These are phyloP conservation scores for Labeo catla DNA, from an alignment of 2,113 vertebrate species.

Conservation along the genomic window DNA sequence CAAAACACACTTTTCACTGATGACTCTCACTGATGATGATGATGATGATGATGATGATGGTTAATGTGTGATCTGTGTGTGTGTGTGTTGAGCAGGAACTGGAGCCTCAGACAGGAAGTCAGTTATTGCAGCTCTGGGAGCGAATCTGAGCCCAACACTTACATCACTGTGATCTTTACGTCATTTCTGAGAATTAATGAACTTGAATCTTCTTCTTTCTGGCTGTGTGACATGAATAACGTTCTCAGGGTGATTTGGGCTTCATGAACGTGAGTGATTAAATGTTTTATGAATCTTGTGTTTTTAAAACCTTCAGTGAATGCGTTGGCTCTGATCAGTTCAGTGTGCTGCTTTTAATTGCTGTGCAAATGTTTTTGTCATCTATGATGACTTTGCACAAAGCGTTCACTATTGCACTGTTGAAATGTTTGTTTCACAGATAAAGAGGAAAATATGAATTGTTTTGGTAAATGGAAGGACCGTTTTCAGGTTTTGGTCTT, in stretches of 20 bases:
- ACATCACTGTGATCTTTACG: neutral
- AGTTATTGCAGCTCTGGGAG: slow-evolving; percentile 88
- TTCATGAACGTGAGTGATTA: neutral
- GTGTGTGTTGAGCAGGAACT: slow-evolving; percentile 80
- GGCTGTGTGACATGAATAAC: neutral
- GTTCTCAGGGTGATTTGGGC: neutral
- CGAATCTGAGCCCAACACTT: slow-evolving; percentile 46
- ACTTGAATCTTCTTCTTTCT: neutral
- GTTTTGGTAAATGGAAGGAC: neutral
- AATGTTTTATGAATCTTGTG: neutral
- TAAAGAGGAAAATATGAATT: neutral
- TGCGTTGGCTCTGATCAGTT: neutral
- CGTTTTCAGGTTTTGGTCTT: neutral
- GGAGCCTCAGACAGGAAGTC: slow-evolving; percentile 86
- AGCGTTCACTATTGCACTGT: neutral
- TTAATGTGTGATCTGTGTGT: slow-evolving; percentile 36
- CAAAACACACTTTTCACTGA: neutral
- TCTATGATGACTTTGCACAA: slow-evolving; percentile 45
- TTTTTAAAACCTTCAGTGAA: slow-evolving; percentile 19
- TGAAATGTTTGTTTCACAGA: neutral
- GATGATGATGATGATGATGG: too few species aligned
- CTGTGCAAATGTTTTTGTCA: slow-evolving; percentile 41
- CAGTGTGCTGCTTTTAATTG: slow-evolving; percentile 1
- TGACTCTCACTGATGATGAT: too few species aligned
- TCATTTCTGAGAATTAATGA: neutral